phyloP scores from a whole-genome alignment of 2,113 vertebrate genomes.

The Cathartes aura region DNA sequence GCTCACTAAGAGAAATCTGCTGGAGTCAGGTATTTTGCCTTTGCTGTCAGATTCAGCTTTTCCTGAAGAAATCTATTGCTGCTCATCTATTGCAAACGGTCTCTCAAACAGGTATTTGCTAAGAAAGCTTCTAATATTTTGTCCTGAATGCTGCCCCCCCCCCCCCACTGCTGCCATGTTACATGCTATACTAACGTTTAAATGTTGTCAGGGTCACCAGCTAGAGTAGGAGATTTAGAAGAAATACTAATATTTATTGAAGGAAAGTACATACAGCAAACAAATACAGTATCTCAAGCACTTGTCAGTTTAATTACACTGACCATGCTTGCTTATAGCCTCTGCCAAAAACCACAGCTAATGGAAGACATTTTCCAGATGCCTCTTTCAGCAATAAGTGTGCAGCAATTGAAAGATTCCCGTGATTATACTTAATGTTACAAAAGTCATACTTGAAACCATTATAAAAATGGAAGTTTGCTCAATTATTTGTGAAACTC shows the following conservation, averaged over 20 bases:
- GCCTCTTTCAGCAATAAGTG: neutral
- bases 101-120: neutral
- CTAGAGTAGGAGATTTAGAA: neutral
- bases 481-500: neutral
- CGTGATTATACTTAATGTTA: neutral
- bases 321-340: neutral
- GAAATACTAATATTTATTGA: constrained; percentile 13
- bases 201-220: neutral
- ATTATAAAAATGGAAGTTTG: neutral
- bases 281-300: neutral
- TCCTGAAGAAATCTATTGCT: neutral
- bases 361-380: constrained; percentile 38
- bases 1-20: neutral
- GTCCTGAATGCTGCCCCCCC: neutral
- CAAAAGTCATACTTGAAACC: neutral
- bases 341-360: constrained; percentile 4
- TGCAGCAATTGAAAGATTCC: neutral
- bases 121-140: neutral
- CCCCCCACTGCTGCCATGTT: neutral
- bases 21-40: neutral
- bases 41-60: neutral
- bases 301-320: constrained; percentile 24
- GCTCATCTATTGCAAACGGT: neutral
- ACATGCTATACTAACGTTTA: neutral
- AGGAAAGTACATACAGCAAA: neutral